These are phyloP conservation scores for Siniperca obscura DNA, from an alignment of 2,797 vertebrate genomes.

Conservation along the genomic window DNA sequence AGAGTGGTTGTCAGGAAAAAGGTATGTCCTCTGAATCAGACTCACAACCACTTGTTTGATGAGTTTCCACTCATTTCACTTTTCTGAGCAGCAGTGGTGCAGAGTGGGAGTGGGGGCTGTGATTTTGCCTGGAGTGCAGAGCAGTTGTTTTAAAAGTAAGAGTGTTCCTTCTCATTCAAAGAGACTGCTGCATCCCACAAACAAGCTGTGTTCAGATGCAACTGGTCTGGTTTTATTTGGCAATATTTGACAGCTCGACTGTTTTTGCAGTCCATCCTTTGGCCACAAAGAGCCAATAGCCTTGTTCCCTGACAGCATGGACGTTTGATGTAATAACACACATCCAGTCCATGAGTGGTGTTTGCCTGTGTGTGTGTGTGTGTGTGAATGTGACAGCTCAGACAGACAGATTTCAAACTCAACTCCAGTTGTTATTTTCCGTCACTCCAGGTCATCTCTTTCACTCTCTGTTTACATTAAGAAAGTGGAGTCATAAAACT, in stretches of 20 bases:
- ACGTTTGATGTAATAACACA: slow-evolving; percentile 59
- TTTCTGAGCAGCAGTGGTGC: slow-evolving; percentile 5
- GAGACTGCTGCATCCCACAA: slow-evolving; percentile 33
- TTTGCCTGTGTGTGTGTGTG: slow-evolving; percentile 20
- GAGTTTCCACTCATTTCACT: slow-evolving; percentile 16
- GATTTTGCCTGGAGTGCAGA: slow-evolving; percentile 4
- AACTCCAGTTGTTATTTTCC: slow-evolving; percentile 33
- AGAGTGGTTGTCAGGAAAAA: slow-evolving; percentile 10
- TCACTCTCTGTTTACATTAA: slow-evolving; percentile 25
- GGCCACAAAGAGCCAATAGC: slow-evolving; percentile 57
- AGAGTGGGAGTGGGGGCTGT: neutral
- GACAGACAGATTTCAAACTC: slow-evolving; percentile 52
- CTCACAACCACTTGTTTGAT: neutral
- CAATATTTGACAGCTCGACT: slow-evolving; percentile 56
- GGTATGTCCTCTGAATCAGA: neutral
- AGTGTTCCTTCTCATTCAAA: slow-evolving; percentile 19
- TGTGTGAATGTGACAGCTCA: slow-evolving; percentile 40
- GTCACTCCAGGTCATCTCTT: slow-evolving; percentile 6
- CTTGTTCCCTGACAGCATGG: slow-evolving; percentile 48
- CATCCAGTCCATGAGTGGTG: slow-evolving; percentile 20
- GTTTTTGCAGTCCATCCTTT: slow-evolving; percentile 48
- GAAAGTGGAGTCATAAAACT: slow-evolving; percentile 8
- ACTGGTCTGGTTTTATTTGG: slow-evolving; percentile 50
- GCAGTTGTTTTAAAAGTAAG: slow-evolving; percentile 20
- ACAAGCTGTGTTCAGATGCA: slow-evolving; percentile 46